Base-by-base conservation (phyloP, 2,113 vertebrate species). In the Cephalopterus ornatus region DNA sequence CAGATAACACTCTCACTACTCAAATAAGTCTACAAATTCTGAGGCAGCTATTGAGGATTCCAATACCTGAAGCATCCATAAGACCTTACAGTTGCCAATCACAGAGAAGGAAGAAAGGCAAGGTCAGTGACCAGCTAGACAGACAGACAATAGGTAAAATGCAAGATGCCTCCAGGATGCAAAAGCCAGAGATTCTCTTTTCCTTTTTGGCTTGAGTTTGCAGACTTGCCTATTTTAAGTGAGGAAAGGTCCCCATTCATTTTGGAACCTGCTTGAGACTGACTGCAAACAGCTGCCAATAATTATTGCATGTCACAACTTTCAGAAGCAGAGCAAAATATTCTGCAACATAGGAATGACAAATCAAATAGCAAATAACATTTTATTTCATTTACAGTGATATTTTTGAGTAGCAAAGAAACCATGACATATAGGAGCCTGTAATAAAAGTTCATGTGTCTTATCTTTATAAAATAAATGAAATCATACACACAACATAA, bases 321-420 rank as follows among this genome's bases (percentile, higher is more conserved):
- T 78, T 70, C 52, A 93, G 53, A 88, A 91, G 22, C 83, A 71
- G 37, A 70, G 75, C 58, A 81, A 91, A 74, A 56, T 53, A 44
- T 14, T 73, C 92, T 89, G 70, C 89, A 89, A 59, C 30, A 49
- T 13, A 83, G 26, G 72, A 91, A 91, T 88, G 81, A 92, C 78
- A 72, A 56, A 49, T 67, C 82, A 87, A 80, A 94, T 67, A 97
- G 96, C 93, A 97, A 97, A 94, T 93, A 91, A 85, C 35, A 39
- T 85, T 98, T 97, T 98, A 98, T 98, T 98, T 92, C 94, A 96
- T 95, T 96, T 97, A 97, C 97, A 95, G 93, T 97, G 83, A 91
- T 70, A 59, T 81, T 68, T 88, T 52, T 78, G 92, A 72, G 73
- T 86, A 96, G 89, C 79, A 79, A 86, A 96, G 77, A 70, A 97